Base-by-base conservation (phyloP, 2,113 vertebrate genomes). In the Clarias macrocephalus region DNA sequence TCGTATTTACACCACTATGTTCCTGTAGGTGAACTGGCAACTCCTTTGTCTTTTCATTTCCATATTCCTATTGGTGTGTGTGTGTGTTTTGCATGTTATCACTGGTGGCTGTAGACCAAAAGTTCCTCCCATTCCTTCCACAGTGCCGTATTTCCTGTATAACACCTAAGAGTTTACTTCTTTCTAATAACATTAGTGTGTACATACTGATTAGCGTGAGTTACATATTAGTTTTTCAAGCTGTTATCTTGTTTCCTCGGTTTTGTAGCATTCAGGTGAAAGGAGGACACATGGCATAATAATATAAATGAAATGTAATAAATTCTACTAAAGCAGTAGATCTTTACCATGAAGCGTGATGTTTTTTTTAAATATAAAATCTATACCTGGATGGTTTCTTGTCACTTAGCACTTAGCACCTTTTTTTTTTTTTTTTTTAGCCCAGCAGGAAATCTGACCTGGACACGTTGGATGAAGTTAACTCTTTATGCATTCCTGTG, bases 1-100 rank as follows among this genome's bases (percentile, higher is more conserved):
- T 19, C 2, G 2, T 48, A 13, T 75, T 73, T 52, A 52, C 23
- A 76, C 2, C 0, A 21, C 23, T 2, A 2, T 21, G 33, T 73
- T 37, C 4, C 37, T 73, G 70, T 19, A 73, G 70, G 33, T 73
- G 70, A 73, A 73, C 70, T 33, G 25, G 11, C 73, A 25, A 42
- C 42, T 52, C 23, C 42, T 72, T 33, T 48, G 37, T 76, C 48
- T n/a, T 23, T 28, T n/a, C 59, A 65, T 91, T 91, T 89, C 54
- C 87, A 88, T 90, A 80, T 91, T 86, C 77, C 87, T 54, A 18
- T 85, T 82, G 77, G 23, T 81, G 86, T 77, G 18, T 18, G 10
- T 76, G 37, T 48, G 72, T 25, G 37, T 48, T 60, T 68, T 72
- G 25, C 73, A 72, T 85, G 54, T 57, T 60, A 19, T 37, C 19